These are phyloP conservation scores for Monoplex corrugatus DNA, from an alignment of 2,888 invertebrate species.

Conservation along the genomic window DNA sequence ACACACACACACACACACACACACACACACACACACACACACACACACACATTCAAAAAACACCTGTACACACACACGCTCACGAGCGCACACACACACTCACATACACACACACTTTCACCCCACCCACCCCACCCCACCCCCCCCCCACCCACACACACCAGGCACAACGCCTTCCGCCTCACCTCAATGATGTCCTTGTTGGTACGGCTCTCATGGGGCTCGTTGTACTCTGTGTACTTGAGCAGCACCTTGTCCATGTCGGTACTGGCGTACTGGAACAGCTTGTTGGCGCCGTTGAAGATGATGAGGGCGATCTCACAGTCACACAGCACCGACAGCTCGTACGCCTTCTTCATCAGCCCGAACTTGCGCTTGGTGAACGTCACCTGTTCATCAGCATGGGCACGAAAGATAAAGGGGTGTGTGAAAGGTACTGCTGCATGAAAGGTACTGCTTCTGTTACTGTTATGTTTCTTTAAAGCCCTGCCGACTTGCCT, in stretches of 20 bases:
- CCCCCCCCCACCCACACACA: neutral
- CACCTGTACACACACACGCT: too few species aligned
- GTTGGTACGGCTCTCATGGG: conserved; percentile 99
- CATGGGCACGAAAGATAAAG: too few species aligned
- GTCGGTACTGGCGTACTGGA: conserved; percentile 97
- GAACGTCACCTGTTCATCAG: conserved; percentile 99
- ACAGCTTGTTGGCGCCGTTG: conserved; percentile 98
- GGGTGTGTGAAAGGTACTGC: too few species aligned
- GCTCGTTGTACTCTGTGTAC: conserved; percentile 99
- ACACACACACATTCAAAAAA: too few species aligned
- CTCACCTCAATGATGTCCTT: conserved; percentile 99
- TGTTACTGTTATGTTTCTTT: too few species aligned
- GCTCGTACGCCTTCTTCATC: conserved; percentile 99
- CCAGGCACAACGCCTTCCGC: too few species aligned
- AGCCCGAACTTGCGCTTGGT: conserved; percentile 99
- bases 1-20: neutral
- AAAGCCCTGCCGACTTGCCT: too few species aligned
- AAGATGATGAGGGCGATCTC: conserved; percentile 99
- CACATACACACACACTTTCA: neutral
- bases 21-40: conserved; percentile 22
- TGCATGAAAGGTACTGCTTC: too few species aligned
- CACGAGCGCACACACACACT: too few species aligned
- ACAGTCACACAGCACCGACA: conserved; percentile 99
- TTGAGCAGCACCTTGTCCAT: conserved; percentile 98
- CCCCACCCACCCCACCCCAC: neutral